phyloP scores from a whole-genome alignment of 35 echinoderm and acorn worm genomes.

The Hemicentrotus pulcherrimus region DNA sequence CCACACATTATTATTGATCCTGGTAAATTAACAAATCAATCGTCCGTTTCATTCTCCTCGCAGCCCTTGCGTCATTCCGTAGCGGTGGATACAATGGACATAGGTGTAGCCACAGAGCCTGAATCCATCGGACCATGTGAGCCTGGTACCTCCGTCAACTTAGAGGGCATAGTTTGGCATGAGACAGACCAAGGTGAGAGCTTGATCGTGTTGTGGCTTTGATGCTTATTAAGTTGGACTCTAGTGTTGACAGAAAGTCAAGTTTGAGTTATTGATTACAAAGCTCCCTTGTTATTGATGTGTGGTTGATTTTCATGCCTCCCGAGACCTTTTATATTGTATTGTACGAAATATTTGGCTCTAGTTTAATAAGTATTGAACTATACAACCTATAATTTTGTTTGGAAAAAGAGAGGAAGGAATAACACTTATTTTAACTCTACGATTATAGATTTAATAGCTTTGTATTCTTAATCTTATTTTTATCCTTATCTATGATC shows the following conservation, averaged over 20 bases:
- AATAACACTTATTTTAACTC: too few species aligned
- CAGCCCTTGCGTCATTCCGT: constrained; percentile 75
- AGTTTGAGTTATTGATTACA: background rate
- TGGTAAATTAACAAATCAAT: constrained; percentile 34
- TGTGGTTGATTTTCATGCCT: background rate
- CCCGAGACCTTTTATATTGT: too few species aligned
- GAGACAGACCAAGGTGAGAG: constrained; percentile 93
- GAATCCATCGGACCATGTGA: constrained; percentile 95
- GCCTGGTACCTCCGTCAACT: constrained; percentile 91
- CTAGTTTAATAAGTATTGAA: too few species aligned
- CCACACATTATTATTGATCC: background rate
- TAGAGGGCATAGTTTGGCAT: constrained; percentile 99
- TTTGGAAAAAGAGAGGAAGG: too few species aligned
- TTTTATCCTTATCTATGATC: too few species aligned
- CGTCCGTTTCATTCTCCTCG: constrained; percentile 23
- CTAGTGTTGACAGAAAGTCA: background rate
- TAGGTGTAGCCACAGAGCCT: constrained; percentile 86
- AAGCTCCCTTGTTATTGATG: background rate
- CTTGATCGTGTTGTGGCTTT: background rate
- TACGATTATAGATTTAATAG: too few species aligned
- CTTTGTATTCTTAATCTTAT: too few species aligned
- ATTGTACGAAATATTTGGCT: too few species aligned
- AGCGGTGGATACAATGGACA: constrained; percentile 83
- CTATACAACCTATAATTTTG: too few species aligned
- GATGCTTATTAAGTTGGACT: background rate